Evolutionary conservation across 1,140 invertebrate genomes (phyloP).

Genomic region (Hirudo medicinalis): DNA sequence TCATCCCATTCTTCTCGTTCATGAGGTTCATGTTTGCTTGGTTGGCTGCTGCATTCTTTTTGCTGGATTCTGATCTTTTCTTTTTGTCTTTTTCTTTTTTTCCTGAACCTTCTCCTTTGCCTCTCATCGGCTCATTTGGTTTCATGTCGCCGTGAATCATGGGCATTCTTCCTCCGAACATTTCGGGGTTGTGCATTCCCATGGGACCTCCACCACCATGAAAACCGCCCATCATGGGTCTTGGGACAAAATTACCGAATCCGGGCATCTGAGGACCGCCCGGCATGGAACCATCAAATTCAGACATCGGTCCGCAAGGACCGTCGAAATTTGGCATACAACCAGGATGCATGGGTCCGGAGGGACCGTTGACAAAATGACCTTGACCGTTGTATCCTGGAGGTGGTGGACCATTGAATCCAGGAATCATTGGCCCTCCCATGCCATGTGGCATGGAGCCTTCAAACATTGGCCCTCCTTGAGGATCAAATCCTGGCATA

Average conservation of each 20-base stretch:
- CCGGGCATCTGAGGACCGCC: constrained; percentile 16
- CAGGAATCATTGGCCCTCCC: constrained; percentile 10
- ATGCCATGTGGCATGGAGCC: not conserved
- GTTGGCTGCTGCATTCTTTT: constrained; percentile 9
- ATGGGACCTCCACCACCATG: constrained; percentile 16
- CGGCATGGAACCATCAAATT: constrained; percentile 12
- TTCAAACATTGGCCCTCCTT: not conserved
- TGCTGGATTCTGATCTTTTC: constrained; percentile 11
- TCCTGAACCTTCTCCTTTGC: not conserved
- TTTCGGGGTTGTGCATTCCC: not conserved
- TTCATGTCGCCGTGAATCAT: not conserved
- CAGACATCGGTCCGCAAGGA: constrained; percentile 14
- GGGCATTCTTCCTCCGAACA: not conserved
- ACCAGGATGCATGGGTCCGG: constrained; percentile 32
- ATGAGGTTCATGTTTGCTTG: constrained; percentile 4
- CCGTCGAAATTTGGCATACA: constrained; percentile 17
- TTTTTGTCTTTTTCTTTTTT: constrained; percentile 18
- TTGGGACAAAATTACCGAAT: not conserved
- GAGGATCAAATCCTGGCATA: constrained; percentile 8
- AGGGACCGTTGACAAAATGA: constrained; percentile 30
- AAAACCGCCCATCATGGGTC: constrained; percentile 24
- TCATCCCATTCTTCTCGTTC: constrained; percentile 28
- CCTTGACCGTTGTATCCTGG: constrained; percentile 13
- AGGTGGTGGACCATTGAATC: not conserved
- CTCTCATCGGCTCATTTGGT: not conserved